phyloP scores from a whole-genome alignment of 2,113 vertebrate species.

The Rostratula benghalensis region DNA sequence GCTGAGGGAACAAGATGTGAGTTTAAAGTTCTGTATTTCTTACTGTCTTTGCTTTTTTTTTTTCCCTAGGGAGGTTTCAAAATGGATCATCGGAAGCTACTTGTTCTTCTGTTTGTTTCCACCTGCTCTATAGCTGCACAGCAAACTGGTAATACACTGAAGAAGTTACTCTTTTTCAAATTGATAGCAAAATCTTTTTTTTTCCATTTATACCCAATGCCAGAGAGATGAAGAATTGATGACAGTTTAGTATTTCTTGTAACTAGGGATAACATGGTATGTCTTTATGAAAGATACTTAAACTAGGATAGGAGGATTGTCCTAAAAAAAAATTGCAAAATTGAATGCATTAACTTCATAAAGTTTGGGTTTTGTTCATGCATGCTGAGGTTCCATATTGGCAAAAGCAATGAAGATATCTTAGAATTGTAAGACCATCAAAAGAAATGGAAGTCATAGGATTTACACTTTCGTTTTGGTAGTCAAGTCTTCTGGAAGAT shows the following conservation, averaged over 20 bases:
- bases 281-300: not conserved
- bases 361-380: not conserved
- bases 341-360: not conserved
- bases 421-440: not conserved
- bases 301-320: not conserved
- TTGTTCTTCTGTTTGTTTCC: slow-evolving; percentile 25
- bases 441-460: not conserved
- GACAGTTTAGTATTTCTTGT: not conserved
- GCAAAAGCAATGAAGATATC: not conserved
- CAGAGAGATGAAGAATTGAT: not conserved
- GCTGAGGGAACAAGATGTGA: not conserved
- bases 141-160: slow-evolving; percentile 65
- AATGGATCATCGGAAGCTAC: slow-evolving; percentile 59
- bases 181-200: not conserved
- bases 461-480: not conserved
- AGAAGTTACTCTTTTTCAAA: not conserved
- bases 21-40: not conserved
- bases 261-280: not conserved
- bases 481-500: not conserved
- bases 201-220: not conserved
- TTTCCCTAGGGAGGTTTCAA: slow-evolving; percentile 21
- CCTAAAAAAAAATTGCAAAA: not conserved
- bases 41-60: not conserved
- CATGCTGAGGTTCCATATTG: not conserved
- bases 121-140: slow-evolving; percentile 29